Conservation (phyloP, 2,888 invertebrate species). For the Pheosia gnoma region DNA sequence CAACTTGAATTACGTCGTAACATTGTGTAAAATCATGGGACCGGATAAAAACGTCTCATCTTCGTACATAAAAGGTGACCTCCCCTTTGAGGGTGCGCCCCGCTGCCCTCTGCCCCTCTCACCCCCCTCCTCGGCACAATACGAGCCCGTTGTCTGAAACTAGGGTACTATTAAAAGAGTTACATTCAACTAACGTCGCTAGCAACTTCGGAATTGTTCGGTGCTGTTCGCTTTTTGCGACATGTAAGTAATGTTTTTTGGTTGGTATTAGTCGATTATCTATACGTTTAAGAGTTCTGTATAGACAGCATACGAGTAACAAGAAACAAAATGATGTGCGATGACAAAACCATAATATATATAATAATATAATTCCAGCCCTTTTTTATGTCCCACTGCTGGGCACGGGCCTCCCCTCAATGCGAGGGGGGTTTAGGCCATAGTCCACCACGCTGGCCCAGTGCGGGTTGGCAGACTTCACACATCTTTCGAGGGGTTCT, state of each 20-base stretch:
- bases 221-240: slow-evolving; percentile 7
- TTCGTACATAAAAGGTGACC: slow-evolving; percentile 59
- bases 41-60: slow-evolving; percentile 28
- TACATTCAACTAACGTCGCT: slow-evolving; percentile 35
- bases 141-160: slow-evolving; percentile 46
- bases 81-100: slow-evolving; percentile 43
- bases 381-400: no score
- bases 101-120: slow-evolving; percentile 12
- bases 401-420: no score
- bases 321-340: no score
- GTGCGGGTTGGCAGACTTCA: no score
- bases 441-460: no score
- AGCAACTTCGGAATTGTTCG: slow-evolving; percentile 22
- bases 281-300: background rate
- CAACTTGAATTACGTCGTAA: slow-evolving; percentile 12
- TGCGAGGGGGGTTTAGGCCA: no score
- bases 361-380: no score
- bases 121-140: slow-evolving; percentile 35
- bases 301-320: background rate
- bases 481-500: no score
- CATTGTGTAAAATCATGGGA: slow-evolving; percentile 18
- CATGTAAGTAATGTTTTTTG: slow-evolving; percentile 9
- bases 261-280: background rate
- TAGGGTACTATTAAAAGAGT: slow-evolving; percentile 57
- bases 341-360: no score